Conservation (phyloP, 2,113 vertebrate species). For the Pelusios castaneus region DNA sequence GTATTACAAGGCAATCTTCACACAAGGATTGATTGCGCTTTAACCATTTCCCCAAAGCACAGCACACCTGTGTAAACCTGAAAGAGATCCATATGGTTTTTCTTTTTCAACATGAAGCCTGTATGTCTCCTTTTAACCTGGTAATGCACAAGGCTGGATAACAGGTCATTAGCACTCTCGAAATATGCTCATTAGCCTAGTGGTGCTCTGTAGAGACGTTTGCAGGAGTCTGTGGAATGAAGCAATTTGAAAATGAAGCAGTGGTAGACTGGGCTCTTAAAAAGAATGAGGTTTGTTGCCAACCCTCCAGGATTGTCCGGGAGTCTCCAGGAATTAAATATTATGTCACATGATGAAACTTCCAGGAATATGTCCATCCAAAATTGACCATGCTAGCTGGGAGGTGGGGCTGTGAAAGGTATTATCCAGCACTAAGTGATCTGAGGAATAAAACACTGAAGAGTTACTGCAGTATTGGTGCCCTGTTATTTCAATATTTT, state of each 20-base stretch:
- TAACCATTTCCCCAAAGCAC: conserved; percentile 5
- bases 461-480: not conserved
- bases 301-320: too few species aligned
- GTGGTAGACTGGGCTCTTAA: not conserved
- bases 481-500: not conserved
- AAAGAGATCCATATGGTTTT: not conserved
- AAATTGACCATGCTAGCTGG: not conserved
- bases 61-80: conserved; percentile 6
- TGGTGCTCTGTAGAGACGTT: not conserved
- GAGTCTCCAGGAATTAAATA: too few species aligned
- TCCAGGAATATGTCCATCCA: too few species aligned
- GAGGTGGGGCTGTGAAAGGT: not conserved
- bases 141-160: not conserved
- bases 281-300: not conserved
- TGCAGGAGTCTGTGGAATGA: not conserved
- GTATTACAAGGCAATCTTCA: conserved; percentile 46
- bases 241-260: not conserved
- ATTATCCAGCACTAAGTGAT: not conserved
- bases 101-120: accelerated
- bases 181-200: not conserved
- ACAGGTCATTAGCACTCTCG: not conserved
- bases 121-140: not conserved
- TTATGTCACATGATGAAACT: too few species aligned
- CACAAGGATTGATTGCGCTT: not conserved
- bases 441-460: not conserved